Percentiles rank a stretch among this genome's conserved stretches.
phyloP scores from a whole-genome alignment of 2,888 invertebrate genomes.

The Erynnis tages region DNA sequence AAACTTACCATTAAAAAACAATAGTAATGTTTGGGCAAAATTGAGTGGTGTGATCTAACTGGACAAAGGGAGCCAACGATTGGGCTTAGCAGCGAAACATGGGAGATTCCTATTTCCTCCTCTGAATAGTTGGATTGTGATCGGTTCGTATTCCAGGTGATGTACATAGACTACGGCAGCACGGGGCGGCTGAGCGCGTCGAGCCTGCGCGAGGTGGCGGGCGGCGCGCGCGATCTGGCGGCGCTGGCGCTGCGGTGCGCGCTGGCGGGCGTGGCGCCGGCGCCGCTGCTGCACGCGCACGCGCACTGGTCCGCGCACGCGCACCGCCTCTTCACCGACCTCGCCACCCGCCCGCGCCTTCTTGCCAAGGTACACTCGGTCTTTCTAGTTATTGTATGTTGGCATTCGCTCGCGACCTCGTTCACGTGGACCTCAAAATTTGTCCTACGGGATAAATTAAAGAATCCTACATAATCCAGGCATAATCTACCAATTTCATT shows the following conservation, averaged over 20 bases:
- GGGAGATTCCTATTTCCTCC: too few relatives aligned
- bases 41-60: too few relatives aligned
- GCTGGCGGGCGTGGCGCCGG: slow-evolving; percentile 86
- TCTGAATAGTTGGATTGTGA: neutral
- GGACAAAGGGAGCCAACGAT: too few relatives aligned
- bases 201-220: slow-evolving; percentile 64
- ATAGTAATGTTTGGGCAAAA: too few relatives aligned
- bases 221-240: slow-evolving; percentile 38
- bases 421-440: too few relatives aligned
- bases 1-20: too few relatives aligned
- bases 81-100: too few relatives aligned
- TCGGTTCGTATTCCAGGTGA: slow-evolving; percentile 73
- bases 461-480: too few relatives aligned
- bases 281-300: slow-evolving; percentile 78
- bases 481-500: too few relatives aligned
- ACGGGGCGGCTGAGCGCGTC: slow-evolving; percentile 64
- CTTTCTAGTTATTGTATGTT: too few relatives aligned
- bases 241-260: slow-evolving; percentile 87
- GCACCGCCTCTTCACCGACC: slow-evolving; percentile 61
- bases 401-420: too few relatives aligned
- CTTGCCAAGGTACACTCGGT: slow-evolving; percentile 76
- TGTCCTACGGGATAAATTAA: too few relatives aligned
- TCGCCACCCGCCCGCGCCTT: slow-evolving; percentile 53
- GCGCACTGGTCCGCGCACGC: slow-evolving; percentile 84
- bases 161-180: slow-evolving; percentile 91